Base-by-base conservation (phyloP, 1,140 invertebrate species). In the Drosophila nebulosa region DNA sequence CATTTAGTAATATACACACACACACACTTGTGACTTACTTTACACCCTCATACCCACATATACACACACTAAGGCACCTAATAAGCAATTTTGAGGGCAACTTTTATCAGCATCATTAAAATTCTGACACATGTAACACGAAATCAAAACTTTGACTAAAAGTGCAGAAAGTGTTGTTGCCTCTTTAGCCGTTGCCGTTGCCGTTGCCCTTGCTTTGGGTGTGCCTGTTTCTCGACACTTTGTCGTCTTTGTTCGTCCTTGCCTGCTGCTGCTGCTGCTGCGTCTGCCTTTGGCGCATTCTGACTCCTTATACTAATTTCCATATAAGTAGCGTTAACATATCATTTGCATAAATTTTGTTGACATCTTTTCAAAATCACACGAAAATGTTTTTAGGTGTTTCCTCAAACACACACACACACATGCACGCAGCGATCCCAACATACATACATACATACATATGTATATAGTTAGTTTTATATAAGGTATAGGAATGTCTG, bases 331-430 rank as follows among this genome's bases (percentile, higher is more conserved):
- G 83, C 83, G 83, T 88, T 88, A 88, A 88, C 83, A 88, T 88
- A 88, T 88, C 84, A 88, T 88, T 88, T 88, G 83, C 83, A 88
- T 88, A 88, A 88, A 88, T 88, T 88, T 86, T 83, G 83, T 89
- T 89, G 83, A 88, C 83, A 86, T 86, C 83, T 86, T 86, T 86
- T 86, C 83, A 88, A 86, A 86, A 86, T 86, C 83, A 80, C 83
- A 86, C 83, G 83, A 86, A 86, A 86, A 88, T 86, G 83, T 86
- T 86, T 86, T 76, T 83, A 88, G 83, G 83, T 86, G 79, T 71
- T 71, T 69, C 71, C 78, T 60, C 64, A 63, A 46, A 70, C 39
- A 64, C 53, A 56, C 57, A 56, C 36, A 42, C 57, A 64, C 35
- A 69, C 65, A 74, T 57, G 50, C 50, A 50, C 35, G 32, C 51